Evolutionary conservation across 2,888 invertebrate genomes (phyloP).

Genomic region (Orgyia antiqua): DNA sequence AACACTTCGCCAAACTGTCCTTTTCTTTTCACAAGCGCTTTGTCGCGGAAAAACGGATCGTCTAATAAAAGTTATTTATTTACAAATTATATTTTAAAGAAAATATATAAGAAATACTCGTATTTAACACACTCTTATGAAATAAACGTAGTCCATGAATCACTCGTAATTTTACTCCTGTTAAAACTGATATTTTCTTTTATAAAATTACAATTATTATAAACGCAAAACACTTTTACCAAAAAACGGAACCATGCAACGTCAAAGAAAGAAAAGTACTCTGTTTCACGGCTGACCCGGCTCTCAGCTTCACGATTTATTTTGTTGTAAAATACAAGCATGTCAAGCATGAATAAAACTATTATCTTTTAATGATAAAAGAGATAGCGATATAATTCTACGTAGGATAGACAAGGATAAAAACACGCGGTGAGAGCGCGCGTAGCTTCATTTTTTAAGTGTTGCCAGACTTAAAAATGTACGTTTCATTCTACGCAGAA

Average conservation of each 20-base stretch:
- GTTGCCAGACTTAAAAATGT: constrained; percentile 26
- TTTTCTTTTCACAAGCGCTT: constrained; percentile 18
- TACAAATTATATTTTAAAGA: constrained; percentile 16
- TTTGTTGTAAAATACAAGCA: constrained; percentile 27
- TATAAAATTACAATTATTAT: constrained; percentile 31
- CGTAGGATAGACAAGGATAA: constrained; percentile 16
- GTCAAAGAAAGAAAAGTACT: constrained; percentile 50
- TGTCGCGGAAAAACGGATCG: constrained; percentile 28
- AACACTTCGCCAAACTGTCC: constrained; percentile 10
- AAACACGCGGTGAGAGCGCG: constrained; percentile 10
- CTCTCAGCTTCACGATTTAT: constrained; percentile 39
- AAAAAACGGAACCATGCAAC: constrained; percentile 51
- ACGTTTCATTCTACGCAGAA: constrained; percentile 16
- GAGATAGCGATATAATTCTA: constrained; percentile 23
- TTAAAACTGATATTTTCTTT: constrained; percentile 21
- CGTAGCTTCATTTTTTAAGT: constrained; percentile 22
- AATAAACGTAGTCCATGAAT: constrained; percentile 11
- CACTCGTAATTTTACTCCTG: constrained; percentile 2
- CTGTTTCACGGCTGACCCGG: constrained; percentile 48
- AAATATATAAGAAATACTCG: constrained; percentile 11
- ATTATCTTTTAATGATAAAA: constrained; percentile 24
- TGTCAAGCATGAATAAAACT: constrained; percentile 28
- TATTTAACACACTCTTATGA: constrained; percentile 12
- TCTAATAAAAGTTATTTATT: constrained; percentile 13
- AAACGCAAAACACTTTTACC: constrained; percentile 40